Evolutionary conservation across 2,113 vertebrate genomes (phyloP), one percentile per base, ranked within the genome.

Genomic region (Shinisaurus crocodilurus): DNA sequence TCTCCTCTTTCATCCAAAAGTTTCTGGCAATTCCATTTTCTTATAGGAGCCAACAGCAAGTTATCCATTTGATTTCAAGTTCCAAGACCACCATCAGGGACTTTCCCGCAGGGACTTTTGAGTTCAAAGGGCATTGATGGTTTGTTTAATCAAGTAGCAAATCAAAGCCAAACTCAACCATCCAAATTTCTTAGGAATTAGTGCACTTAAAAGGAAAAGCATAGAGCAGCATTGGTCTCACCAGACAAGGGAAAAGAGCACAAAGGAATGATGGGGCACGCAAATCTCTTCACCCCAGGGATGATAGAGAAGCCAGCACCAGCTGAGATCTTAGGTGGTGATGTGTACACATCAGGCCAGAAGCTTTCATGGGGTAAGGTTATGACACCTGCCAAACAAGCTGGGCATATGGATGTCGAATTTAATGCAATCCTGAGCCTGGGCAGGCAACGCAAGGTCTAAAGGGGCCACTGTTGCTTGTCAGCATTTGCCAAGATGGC

Each of bases 1-100:
- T 70, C 7, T 27, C 63, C 34, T 0, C 0, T 9, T 83, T 32
- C 82, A 74, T 5, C 20, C 20, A 50, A n/a, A 88, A 85, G 37
- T 50, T 86, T 50, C 63, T 29, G 67, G 67, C 67, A 18, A 81
- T 90, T 92, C 89, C 89, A 75, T 79, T 74, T 85, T 29, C 93
- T 65, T 15, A 0, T 6, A 43, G 0, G n/a, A 37, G 1, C 18
- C 37, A 65, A 60, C 6, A 20, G 16, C 6, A 84, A 70, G 48
- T 76, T 76, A 16, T 34, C 12, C 0, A 87, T 1, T 3, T 0
- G 25, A 77, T 15, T 69, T 34, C 80, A 48, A 0, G 34, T 32
- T 40, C 74, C 72, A 0, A 57, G 75, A 5, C n/a, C 1, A 9
- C 4, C 18, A 25, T 9, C 12, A 50, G 40, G 43, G 40, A 18